These are phyloP conservation scores for Sarcophaga subvicina DNA, from an alignment of 2,888 invertebrate genomes.

Conservation along the genomic window DNA sequence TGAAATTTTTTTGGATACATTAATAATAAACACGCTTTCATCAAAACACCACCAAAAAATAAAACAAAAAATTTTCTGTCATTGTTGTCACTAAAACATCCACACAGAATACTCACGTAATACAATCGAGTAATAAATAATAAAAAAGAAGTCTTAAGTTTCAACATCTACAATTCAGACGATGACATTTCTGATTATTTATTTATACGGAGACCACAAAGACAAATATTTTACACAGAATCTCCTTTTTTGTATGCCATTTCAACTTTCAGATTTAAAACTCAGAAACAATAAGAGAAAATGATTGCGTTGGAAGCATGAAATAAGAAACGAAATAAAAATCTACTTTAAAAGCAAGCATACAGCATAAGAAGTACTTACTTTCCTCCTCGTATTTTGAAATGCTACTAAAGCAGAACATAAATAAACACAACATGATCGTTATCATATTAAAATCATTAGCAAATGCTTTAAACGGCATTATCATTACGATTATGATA, in stretches of 20 bases:
- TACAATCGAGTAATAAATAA: background rate
- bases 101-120: background rate
- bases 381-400: background rate
- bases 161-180: background rate
- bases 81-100: background rate
- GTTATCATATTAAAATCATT: background rate
- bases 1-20: too few species aligned
- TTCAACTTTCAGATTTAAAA: too few species aligned
- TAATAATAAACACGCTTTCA: too few species aligned
- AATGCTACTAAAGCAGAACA: conserved; percentile 23
- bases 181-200: background rate
- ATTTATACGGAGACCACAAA: background rate
- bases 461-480: too few species aligned
- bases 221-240: background rate
- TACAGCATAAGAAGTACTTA: background rate
- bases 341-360: background rate
- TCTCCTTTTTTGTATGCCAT: too few species aligned
- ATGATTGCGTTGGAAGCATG: too few species aligned
- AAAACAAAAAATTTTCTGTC: background rate
- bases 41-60: too few species aligned
- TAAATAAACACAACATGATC: background rate
- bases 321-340: too few species aligned
- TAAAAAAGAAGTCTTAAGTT: background rate
- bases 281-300: too few species aligned
- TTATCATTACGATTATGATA: too few species aligned